Evolutionary conservation across 2,113 vertebrate genomes (phyloP), one percentile per base, ranked within the genome.

Genomic region (Spea bombifrons): DNA sequence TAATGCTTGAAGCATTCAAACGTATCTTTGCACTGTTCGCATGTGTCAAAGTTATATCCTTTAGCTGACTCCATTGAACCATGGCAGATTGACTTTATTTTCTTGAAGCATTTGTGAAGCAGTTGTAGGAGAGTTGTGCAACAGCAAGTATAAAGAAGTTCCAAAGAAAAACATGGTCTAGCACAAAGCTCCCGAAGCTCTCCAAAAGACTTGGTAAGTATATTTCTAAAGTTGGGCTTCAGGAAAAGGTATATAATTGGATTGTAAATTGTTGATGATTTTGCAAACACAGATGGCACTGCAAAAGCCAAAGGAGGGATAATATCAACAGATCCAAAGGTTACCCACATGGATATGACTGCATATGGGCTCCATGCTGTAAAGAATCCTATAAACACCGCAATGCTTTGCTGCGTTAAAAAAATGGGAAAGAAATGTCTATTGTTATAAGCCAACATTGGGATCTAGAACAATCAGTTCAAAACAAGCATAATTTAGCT

Each of bases 201-300:
- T 9, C 75, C 66, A 47, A 88, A 81, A 76, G 90, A 86, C 59
- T 84, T 86, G 78, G 75, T n/a, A 9, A 92, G 75, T 5, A 86
- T 69, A 44, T 72, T 87, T 81, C 89, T 81, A 73, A 91, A 87
- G 82, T 82, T 90, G 0, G 93, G 91, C 70, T 90, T 89, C 53
- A 93, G 86, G 69, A 87, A 77, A 4, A 94, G 82, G 83, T 88
- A 91, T 53, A 91, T 81, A 80, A 89, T 70, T 0, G 92, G 90
- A 81, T 92, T 93, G 84, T 91, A 93, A 68, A 92, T 86, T 48
- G 90, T 92, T 72, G 91, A 93, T 43, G 92, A 92, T 82, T 94
- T 94, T 77, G 92, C 88, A 77, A 94, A 92, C 84, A 91, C 86
- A 78, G 91, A 92, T 1, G 92, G 88, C 30, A 92, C 73, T 61